phyloP scores from a whole-genome alignment of 2,888 invertebrate genomes.

The Euspilapteryx auroguttella region DNA sequence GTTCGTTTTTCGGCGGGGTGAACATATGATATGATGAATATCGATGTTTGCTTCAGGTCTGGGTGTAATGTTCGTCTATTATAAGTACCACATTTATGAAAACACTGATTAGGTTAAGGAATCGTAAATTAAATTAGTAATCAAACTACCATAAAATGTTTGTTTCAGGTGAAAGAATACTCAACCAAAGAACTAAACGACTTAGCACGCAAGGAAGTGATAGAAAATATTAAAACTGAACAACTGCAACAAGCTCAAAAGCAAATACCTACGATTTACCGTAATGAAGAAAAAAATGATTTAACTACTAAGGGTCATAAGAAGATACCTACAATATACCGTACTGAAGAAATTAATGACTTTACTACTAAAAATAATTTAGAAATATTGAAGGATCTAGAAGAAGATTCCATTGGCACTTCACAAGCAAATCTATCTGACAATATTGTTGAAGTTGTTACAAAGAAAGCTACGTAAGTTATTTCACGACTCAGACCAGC shows the following conservation, averaged over 20 bases:
- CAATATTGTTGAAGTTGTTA: constrained; percentile 32
- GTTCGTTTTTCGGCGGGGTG: too few relatives aligned
- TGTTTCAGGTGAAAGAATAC: constrained; percentile 40
- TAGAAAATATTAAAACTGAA: constrained; percentile 20
- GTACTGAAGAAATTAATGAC: constrained; percentile 8
- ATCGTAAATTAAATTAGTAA: too few relatives aligned
- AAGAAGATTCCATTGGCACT: constrained; percentile 41
- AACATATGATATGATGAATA: too few relatives aligned
- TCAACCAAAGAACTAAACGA: constrained; percentile 41
- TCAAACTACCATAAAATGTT: too few relatives aligned
- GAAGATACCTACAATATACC: not conserved
- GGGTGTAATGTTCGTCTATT: too few relatives aligned
- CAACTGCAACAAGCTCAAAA: constrained; percentile 20
- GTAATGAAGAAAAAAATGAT: constrained; percentile 12
- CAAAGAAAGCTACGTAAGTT: constrained; percentile 19
- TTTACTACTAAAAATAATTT: constrained; percentile 20
- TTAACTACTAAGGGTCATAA: constrained; percentile 2
- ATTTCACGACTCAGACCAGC: too few relatives aligned
- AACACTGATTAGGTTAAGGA: too few relatives aligned
- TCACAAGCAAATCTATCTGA: constrained; percentile 26
- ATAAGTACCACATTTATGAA: too few relatives aligned
- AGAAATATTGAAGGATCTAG: constrained; percentile 30
- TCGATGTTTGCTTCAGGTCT: too few relatives aligned
- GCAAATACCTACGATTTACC: constrained; percentile 7
- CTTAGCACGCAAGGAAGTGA: constrained; percentile 29